Conservation (phyloP, 2,888 invertebrate species). For the Chloroclystis v-ata region DNA sequence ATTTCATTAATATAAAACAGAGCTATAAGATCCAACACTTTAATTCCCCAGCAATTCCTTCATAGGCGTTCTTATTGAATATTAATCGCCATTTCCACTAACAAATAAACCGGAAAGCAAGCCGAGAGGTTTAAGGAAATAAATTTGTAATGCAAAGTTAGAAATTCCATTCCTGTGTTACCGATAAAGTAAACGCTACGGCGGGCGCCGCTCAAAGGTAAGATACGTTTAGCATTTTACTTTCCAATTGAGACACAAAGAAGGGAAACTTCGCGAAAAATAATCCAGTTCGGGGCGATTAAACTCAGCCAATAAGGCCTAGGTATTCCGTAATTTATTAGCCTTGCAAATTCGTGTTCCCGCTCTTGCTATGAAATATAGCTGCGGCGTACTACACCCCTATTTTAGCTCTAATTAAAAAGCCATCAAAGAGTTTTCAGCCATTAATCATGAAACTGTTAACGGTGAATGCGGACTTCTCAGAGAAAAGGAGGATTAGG, state of each 20-base stretch:
- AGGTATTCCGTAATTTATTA: constrained; percentile 76
- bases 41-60: not conserved
- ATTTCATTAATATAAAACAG: too few species aligned
- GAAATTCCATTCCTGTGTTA: constrained; percentile 73
- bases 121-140: constrained; percentile 60
- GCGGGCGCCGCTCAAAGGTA: constrained; percentile 55
- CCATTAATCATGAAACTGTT: constrained; percentile 79
- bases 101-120: constrained; percentile 71
- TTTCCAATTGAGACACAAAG: constrained; percentile 55
- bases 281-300: constrained; percentile 66
- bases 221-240: constrained; percentile 64
- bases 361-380: constrained; percentile 71
- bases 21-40: too few species aligned
- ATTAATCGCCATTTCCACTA: constrained; percentile 74
- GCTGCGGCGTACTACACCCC: constrained; percentile 72
- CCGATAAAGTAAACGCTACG: constrained; percentile 70
- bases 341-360: constrained; percentile 74
- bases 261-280: constrained; percentile 53
- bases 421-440: constrained; percentile 79
- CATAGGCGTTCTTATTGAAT: constrained; percentile 74
- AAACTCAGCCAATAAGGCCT: constrained; percentile 73
- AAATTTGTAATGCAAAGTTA: constrained; percentile 78
- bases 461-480: constrained; percentile 73
- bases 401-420: constrained; percentile 79
- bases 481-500: constrained; percentile 68